Evolutionary conservation across 2,797 vertebrate species (phyloP).

Genomic region (Mycteria americana): DNA sequence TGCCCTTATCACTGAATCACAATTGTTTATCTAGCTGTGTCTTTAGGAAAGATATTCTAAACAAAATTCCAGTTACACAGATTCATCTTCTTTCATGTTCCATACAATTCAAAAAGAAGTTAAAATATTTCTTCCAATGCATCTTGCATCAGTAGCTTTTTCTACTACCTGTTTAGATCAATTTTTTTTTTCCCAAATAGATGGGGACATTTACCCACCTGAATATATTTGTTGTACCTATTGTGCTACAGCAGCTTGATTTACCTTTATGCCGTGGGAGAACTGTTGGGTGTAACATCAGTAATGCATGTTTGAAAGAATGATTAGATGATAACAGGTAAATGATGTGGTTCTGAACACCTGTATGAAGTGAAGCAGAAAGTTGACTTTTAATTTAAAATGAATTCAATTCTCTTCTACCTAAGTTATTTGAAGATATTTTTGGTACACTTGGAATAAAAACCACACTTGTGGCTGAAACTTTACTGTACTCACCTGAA

Average conservation of each 20-base stretch:
- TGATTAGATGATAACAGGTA: not conserved
- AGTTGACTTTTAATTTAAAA: not conserved
- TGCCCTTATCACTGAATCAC: not conserved
- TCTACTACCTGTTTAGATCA: not conserved
- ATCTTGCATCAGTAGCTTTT: not conserved
- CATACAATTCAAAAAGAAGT: rapidly evolving
- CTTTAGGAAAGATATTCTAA: not conserved
- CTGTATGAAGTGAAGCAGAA: not conserved
- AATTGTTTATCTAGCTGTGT: not conserved
- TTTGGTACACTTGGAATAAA: not conserved
- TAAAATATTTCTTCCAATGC: not conserved
- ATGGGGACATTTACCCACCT: not conserved
- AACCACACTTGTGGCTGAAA: not conserved
- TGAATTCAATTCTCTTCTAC: not conserved
- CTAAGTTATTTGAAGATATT: not conserved
- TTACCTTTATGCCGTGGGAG: not conserved
- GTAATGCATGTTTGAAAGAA: not conserved
- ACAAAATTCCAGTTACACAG: not conserved
- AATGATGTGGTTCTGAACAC: not conserved
- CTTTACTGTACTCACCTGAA: not conserved
- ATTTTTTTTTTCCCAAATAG: rapidly evolving
- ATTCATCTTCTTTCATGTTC: not conserved
- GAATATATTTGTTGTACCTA: not conserved
- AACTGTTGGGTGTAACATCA: not conserved
- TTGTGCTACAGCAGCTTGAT: not conserved